Percentiles rank a stretch among this genome's conserved stretches.
These are phyloP conservation scores for Tribolium madens DNA, from an alignment of 1,140 invertebrate genomes.

Conservation along the genomic window DNA sequence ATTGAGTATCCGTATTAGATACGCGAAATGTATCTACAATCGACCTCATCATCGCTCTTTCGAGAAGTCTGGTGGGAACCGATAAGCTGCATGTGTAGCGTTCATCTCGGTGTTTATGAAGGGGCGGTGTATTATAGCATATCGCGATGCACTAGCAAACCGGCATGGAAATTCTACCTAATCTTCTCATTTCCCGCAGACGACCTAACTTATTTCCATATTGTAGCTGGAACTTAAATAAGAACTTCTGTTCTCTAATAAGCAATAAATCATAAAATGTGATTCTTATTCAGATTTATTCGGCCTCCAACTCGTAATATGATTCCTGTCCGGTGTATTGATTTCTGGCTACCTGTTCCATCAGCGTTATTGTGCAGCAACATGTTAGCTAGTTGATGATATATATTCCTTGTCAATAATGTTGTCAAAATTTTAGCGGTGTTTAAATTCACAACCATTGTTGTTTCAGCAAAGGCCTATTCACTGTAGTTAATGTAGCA, in stretches of 20 bases:
- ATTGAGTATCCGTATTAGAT: background rate
- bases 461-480: constrained; percentile 3
- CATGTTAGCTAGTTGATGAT: background rate
- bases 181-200: constrained; percentile 50
- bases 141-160: constrained; percentile 33
- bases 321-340: background rate
- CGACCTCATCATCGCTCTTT: background rate
- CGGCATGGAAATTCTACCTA: constrained; percentile 44
- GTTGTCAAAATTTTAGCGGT: background rate
- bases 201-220: constrained; percentile 51
- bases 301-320: no score
- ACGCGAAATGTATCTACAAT: background rate
- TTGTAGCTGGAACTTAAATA: constrained; percentile 49
- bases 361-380: background rate
- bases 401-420: constrained; percentile 6
- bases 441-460: constrained; percentile 15
- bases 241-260: constrained; percentile 32
- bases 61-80: constrained; percentile 18
- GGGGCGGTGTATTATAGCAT: constrained; percentile 9
- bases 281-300: background rate
- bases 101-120: constrained; percentile 14
- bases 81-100: constrained; percentile 30
- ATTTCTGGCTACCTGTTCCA: background rate
- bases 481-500: constrained; percentile 15
- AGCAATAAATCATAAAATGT: background rate